Conservation (phyloP, 2,888 invertebrate species). For the Dynastes maya region DNA sequence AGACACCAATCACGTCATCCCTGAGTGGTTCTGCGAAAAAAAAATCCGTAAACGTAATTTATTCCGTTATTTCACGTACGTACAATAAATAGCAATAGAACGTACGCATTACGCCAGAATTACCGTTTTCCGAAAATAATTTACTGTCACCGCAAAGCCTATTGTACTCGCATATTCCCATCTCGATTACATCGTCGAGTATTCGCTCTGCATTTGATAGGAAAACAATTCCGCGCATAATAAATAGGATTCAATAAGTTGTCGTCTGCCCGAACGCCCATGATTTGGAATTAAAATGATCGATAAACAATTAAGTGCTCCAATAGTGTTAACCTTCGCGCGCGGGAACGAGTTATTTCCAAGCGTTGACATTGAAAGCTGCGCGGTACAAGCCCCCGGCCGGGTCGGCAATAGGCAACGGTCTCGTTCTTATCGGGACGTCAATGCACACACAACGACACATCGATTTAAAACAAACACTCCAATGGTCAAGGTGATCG, state of each 20-base stretch:
- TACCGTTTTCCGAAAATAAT: too few species aligned
- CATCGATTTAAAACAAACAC: slow-evolving; percentile 45
- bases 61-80: too few species aligned
- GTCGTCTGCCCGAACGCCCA: slow-evolving; percentile 8
- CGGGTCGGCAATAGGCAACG: slow-evolving; percentile 6
- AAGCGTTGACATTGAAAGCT: slow-evolving; percentile 48
- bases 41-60: too few species aligned
- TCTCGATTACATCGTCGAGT: not conserved
- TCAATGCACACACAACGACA: slow-evolving; percentile 45
- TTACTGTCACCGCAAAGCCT: too few species aligned
- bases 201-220: not conserved
- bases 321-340: slow-evolving; percentile 41
- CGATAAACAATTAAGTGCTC: slow-evolving; percentile 43
- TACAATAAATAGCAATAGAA: too few species aligned
- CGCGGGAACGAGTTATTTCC: slow-evolving; percentile 39
- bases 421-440: slow-evolving; percentile 43
- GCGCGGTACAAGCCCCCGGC: slow-evolving; percentile 31
- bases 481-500: slow-evolving; percentile 44
- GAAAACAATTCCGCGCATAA: not conserved
- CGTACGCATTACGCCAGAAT: too few species aligned
- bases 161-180: too few species aligned
- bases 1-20: too few species aligned
- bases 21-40: too few species aligned
- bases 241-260: slow-evolving; percentile 8
- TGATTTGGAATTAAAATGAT: slow-evolving; percentile 36